A percentile compares a stretch with the other conserved stretches of the same genome.
Evolutionary conservation across 2,797 vertebrate species (phyloP).

Genomic region (Poeciliopsis paucimaculata): DNA sequence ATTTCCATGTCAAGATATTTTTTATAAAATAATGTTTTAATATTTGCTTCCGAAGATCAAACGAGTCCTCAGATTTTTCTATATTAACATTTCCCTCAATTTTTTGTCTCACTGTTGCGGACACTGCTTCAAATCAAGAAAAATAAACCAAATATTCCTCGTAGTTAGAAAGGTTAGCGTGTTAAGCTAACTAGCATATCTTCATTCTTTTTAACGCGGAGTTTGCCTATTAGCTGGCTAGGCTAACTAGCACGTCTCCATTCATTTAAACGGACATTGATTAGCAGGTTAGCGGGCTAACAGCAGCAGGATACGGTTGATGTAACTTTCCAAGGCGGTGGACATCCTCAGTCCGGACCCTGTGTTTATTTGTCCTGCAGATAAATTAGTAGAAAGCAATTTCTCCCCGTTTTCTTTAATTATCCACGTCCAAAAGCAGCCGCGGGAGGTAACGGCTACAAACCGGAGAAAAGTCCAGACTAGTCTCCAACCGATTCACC

Average conservation of each 20-base stretch:
- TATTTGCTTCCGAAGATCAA: neutral
- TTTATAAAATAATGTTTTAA: neutral
- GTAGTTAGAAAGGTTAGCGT: neutral
- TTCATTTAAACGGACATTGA: neutral
- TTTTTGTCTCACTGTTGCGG: neutral
- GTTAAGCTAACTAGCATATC: slow-evolving; percentile 6
- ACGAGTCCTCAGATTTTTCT: neutral
- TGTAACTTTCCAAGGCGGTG: slow-evolving; percentile 92
- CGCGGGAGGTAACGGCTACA: slow-evolving; percentile 3
- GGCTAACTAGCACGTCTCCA: slow-evolving; percentile 6
- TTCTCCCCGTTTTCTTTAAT: neutral
- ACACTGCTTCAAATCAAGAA: neutral
- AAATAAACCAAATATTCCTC: neutral
- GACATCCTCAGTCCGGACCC: slow-evolving; percentile 81
- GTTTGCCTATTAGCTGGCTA: slow-evolving; percentile 11
- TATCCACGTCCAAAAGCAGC: neutral
- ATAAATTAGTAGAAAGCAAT: neutral
- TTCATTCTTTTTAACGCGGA: neutral
- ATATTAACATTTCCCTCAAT: neutral
- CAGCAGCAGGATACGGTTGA: slow-evolving; percentile 91
- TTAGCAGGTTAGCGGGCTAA: slow-evolving; percentile 36
- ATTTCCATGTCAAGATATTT: neutral
- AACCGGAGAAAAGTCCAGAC: slow-evolving; percentile 11
- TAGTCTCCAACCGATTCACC: slow-evolving; percentile 3
- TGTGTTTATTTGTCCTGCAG: neutral